Percentiles rank a stretch among this genome's conserved stretches.
Conservation (phyloP, 2,888 invertebrate genomes). For the Dynastes maya region DNA sequence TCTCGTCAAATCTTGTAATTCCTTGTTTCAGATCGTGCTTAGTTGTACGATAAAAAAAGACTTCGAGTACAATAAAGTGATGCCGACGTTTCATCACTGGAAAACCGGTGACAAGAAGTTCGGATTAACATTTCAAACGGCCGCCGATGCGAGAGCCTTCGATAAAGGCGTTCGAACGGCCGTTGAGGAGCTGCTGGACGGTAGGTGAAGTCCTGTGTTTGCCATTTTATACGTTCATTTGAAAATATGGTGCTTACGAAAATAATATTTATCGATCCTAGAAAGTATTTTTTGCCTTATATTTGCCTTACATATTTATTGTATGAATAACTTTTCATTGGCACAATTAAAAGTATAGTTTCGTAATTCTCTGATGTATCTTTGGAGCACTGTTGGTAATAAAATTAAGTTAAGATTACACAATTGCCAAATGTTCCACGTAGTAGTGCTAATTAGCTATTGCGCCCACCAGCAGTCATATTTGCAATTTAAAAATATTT, state of each 20-base stretch:
- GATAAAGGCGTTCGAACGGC: slow-evolving; percentile 93
- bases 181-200: slow-evolving; percentile 91
- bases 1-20: not conserved
- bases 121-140: slow-evolving; percentile 96
- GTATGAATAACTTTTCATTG: no score
- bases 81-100: slow-evolving; percentile 99
- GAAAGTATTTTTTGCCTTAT: no score
- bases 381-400: no score
- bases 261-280: not conserved
- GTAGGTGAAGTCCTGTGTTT: slow-evolving; percentile 74
- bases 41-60: slow-evolving; percentile 96
- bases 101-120: slow-evolving; percentile 95
- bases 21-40: slow-evolving; percentile 83
- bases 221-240: slow-evolving; percentile 14
- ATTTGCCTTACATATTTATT: no score
- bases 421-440: no score
- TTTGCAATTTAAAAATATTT: no score
- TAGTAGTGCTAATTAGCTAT: no score
- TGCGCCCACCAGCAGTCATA: no score
- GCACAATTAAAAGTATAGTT: no score
- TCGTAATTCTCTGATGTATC: no score
- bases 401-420: no score
- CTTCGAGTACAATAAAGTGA: slow-evolving; percentile 97
- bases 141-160: slow-evolving; percentile 94
- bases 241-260: not conserved